phyloP scores from a whole-genome alignment of 2,113 vertebrate genomes.

The Crocuta crocuta region DNA sequence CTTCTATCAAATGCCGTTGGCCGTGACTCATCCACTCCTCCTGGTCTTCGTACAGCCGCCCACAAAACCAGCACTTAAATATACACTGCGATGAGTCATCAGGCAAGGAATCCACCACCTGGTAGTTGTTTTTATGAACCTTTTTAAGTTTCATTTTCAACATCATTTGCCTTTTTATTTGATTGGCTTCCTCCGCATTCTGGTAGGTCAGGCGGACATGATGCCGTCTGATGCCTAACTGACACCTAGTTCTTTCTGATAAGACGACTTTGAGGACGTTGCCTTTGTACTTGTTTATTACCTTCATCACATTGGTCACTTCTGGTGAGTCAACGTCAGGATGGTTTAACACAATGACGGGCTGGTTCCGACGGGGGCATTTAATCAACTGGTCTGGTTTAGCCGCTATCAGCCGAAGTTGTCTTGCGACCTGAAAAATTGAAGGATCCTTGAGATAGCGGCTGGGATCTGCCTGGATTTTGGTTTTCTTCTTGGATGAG shows the following conservation, averaged over 20 bases:
- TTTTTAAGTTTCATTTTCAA: constrained; percentile 97
- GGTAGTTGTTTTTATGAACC: constrained; percentile 93
- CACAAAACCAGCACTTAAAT: constrained; percentile 90
- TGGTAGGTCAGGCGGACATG: constrained; percentile 85
- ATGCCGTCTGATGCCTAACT: constrained; percentile 82
- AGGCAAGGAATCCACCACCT: constrained; percentile 88
- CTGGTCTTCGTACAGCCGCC: constrained; percentile 87
- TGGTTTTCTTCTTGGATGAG: constrained; percentile 83
- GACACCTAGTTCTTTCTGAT: constrained; percentile 86
- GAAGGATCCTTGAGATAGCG: constrained; percentile 71
- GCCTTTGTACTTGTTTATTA: constrained; percentile 88
- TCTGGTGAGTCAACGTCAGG: constrained; percentile 90
- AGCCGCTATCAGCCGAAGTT: constrained; percentile 90
- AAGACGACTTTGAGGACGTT: constrained; percentile 89
- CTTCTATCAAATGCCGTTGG: constrained; percentile 89
- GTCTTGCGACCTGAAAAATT: constrained; percentile 82
- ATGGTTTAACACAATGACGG: constrained; percentile 97
- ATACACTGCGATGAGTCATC: constrained; percentile 80
- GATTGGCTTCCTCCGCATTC: constrained; percentile 76
- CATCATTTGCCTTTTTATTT: constrained; percentile 88
- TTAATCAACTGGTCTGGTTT: constrained; percentile 91
- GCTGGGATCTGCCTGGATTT: constrained; percentile 54
- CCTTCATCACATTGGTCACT: constrained; percentile 89
- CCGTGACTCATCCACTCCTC: constrained; percentile 91
- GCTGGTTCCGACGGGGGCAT: constrained; percentile 93